Evolutionary conservation across 2,113 vertebrate genomes (phyloP).

Genomic region (Peucedramus taeniatus): DNA sequence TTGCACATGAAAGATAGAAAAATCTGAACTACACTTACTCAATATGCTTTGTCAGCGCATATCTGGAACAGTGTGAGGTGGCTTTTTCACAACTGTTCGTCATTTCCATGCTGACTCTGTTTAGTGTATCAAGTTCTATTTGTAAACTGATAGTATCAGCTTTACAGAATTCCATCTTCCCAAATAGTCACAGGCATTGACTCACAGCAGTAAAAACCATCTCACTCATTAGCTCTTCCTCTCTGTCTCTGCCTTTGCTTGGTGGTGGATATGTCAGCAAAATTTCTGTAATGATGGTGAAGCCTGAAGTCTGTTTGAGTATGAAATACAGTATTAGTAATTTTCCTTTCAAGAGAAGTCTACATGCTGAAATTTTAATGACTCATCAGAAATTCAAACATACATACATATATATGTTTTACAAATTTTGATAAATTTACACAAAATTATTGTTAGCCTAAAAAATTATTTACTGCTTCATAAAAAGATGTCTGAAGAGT

Average conservation of each 20-base stretch:
- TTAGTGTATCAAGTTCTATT: neutral
- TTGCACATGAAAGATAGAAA: neutral
- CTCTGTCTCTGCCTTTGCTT: neutral
- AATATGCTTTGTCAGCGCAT: neutral
- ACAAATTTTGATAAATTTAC: neutral
- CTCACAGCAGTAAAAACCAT: neutral
- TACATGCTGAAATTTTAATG: neutral
- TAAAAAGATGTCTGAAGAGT: neutral
- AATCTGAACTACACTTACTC: neutral
- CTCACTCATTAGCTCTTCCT: neutral
- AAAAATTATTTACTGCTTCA: neutral
- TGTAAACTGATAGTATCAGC: neutral
- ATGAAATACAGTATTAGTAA: neutral
- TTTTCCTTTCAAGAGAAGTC: neutral
- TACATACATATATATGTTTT: neutral
- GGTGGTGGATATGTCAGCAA: neutral
- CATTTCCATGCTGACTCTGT: neutral
- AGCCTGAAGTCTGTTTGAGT: neutral
- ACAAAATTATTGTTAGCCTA: neutral
- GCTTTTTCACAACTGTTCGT: neutral
- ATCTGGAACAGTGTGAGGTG: neutral
- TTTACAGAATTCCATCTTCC: neutral
- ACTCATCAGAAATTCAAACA: neutral
- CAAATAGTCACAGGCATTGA: neutral
- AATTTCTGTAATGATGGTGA: neutral